Base-by-base conservation (phyloP, 1,140 invertebrate genomes). In the Melanaphis sacchari region DNA sequence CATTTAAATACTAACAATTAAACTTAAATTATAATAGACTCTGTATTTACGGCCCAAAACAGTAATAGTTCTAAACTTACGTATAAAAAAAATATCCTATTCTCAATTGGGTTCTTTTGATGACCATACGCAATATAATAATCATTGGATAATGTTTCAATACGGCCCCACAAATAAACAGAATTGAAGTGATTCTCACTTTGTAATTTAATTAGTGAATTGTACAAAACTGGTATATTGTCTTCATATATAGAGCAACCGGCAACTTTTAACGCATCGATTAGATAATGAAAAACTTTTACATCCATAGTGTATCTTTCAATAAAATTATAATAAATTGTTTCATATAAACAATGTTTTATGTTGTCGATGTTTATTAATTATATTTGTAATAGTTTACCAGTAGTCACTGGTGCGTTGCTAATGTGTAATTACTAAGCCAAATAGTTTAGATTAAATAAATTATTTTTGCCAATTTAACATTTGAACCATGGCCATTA, bases 81-180 rank as follows among this genome's bases (percentile, higher is more conserved):
- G 59, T 92, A 15, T 92, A 92, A 81, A 92, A 92, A 92, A 92
- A 84, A 92, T 38, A 36, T 82, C 22, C n/a, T 92, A 24, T 52
- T 38, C 11, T 49, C 46, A 36, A 92, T 81, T 38, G 43, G 66
- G 84, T 92, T 43, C 22, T 46, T 38, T 40, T 92, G 66, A 24
- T 92, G 46, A 52, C 91, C 91, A 49, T 92, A 92, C n/a, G 91
- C 91, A 46, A 92, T 26, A 38, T 81, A 92, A 40, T 92, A 92
- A 92, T 92, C 91, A 49, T 26, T 46, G 2, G 91, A 31, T 22
- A 38, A 82, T 38, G 91, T 49, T 82, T 21, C n/a, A 4, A 92
- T 38, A 26, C 76, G 91, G 4, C 91, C 91, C 91, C 91, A 92
- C 4, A 92, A 82, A 38, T 92, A 92, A 1, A 92, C 76, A 24